Conservation (phyloP, 2,888 invertebrate genomes). For the Drosophila tanythrix region DNA sequence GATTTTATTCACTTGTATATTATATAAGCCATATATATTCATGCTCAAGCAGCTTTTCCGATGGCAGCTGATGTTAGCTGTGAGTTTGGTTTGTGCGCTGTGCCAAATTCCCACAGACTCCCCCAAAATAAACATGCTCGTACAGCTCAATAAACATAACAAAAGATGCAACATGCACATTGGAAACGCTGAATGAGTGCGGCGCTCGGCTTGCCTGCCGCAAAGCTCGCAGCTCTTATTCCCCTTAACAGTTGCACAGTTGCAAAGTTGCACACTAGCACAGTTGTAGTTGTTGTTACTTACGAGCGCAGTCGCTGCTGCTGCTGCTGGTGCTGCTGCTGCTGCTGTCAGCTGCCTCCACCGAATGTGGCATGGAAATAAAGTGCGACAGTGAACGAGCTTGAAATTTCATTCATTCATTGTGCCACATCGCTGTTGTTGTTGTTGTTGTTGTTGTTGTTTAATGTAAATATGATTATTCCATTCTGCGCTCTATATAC, state of each 20-base stretch:
- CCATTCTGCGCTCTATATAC: conserved; percentile 48
- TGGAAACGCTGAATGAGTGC: conserved; percentile 12
- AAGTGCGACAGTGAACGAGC: conserved; percentile 44
- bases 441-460: conserved; percentile 31
- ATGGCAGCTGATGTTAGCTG: conserved; percentile 22
- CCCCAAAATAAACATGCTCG: conserved; percentile 58
- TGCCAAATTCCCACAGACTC: conserved; percentile 54
- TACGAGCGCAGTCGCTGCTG: conserved; percentile 36
- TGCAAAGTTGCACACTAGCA: conserved; percentile 14
- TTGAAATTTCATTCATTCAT: conserved; percentile 51
- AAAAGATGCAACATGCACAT: conserved; percentile 28
- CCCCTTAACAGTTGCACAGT: conserved; percentile 33
- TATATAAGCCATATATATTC: conserved; percentile 15
- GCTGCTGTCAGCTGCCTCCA: conserved; percentile 35
- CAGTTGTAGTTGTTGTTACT: conserved; percentile 40
- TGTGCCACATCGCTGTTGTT: conserved; percentile 34
- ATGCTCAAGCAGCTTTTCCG: conserved; percentile 31
- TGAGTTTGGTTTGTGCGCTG: conserved; percentile 22
- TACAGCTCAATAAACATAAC: conserved; percentile 60
- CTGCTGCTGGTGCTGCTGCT: conserved; percentile 32
- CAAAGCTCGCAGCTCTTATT: conserved; percentile 33
- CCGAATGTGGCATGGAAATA: conserved; percentile 57
- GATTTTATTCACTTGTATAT: conserved; percentile 24
- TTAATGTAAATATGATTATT: conserved; percentile 72
- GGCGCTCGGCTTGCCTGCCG: conserved; percentile 20